Base-by-base conservation (phyloP, 1,140 invertebrate genomes). In the Musca domestica region DNA sequence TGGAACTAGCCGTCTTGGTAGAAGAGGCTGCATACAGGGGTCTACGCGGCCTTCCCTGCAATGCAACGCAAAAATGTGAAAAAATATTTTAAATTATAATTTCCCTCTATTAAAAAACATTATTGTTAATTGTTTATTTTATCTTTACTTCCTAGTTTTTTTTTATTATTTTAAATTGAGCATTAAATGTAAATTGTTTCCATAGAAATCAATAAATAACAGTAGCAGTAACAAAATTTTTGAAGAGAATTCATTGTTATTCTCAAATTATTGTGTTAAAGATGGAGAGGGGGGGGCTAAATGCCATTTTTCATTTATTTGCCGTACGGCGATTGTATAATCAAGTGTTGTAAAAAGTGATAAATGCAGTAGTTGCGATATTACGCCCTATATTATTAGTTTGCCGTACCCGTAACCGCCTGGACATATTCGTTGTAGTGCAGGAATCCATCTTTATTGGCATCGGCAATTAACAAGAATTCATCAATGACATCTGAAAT, bases 401-500 rank as follows among this genome's bases (percentile, higher is more conserved):
- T 34, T 19, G 68, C n/a, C 1, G 52, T 71, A 2, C 73, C 73
- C 6, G 75, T 73, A 0, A 82, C 74, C 17, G 80, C 80, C 61
- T 78, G 78, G 0, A 88, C 86, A 74, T 90, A 94, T 82, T 95
- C 92, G 1, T 86, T 78, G 74, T 93, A 94, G 67, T 86, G 90
- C 34, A 95, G 76, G 73, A 88, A 91, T 0, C 92, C 92, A 77
- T 95, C 92, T 54, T 89, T 86, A 76, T 94, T 87, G 5, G 86
- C 74, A 75, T 95, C 92, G 75, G 93, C 91, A 76, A 91, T 89
- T 68, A 83, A 81, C 12, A 95, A 74, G 22, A 93, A 90, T 75
- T 87, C 85, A 72, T 94, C 92, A 68, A 94, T 90, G 25, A 92
- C 81, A 73, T 88, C 92, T 93, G 82, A 12, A 82, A 81, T 14